These are phyloP conservation scores for Phorcus lineatus DNA, from an alignment of 2,888 invertebrate genomes.

Conservation along the genomic window DNA sequence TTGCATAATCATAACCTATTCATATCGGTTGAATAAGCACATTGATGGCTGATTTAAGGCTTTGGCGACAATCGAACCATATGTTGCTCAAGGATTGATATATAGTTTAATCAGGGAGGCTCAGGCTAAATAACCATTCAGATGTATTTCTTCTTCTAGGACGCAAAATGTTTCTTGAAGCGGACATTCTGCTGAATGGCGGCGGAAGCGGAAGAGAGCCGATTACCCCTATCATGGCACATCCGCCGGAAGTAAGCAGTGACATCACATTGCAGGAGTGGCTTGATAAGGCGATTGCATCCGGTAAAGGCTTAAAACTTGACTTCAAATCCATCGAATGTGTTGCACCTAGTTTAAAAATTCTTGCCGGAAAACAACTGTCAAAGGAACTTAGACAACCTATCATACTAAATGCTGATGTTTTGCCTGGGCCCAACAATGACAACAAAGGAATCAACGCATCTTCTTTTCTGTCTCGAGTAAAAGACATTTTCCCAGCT, in stretches of 20 bases:
- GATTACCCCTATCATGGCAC: conserved; percentile 83
- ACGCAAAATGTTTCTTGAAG: conserved; percentile 86
- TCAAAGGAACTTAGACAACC: conserved; percentile 76
- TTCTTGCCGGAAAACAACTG: conserved; percentile 48
- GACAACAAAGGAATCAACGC: conserved; percentile 81
- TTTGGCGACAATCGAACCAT: too few relatives aligned
- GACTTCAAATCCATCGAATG: conserved; percentile 90
- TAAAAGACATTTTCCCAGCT: conserved; percentile 79
- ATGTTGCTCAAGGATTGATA: too few relatives aligned
- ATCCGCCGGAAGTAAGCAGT: conserved; percentile 80
- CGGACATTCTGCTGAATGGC: conserved; percentile 83
- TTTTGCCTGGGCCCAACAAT: conserved; percentile 84
- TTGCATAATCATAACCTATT: too few relatives aligned
- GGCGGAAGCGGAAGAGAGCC: conserved; percentile 75
- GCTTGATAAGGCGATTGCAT: conserved; percentile 79
- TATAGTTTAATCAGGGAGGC: neutral
- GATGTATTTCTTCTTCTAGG: neutral
- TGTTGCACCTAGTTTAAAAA: conserved; percentile 74
- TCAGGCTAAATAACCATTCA: neutral
- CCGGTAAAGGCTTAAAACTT: conserved; percentile 82
- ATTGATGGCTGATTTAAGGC: too few relatives aligned
- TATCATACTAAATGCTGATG: conserved; percentile 92
- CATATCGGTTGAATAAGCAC: too few relatives aligned
- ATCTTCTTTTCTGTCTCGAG: conserved; percentile 80
- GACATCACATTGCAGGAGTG: conserved; percentile 86